These are phyloP conservation scores for Acronicta aceris DNA, from an alignment of 2,888 invertebrate species.

Conservation along the genomic window DNA sequence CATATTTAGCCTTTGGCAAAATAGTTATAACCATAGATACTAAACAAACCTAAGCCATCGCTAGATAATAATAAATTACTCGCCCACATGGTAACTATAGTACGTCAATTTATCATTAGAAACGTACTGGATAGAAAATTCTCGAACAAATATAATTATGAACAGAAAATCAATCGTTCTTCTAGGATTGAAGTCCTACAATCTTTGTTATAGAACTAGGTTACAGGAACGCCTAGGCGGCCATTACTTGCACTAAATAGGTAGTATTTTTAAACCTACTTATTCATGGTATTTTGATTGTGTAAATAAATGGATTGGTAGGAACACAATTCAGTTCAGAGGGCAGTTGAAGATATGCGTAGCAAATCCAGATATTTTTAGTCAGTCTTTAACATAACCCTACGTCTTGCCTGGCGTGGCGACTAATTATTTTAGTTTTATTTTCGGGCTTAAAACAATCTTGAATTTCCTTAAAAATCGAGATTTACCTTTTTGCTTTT, in stretches of 20 bases:
- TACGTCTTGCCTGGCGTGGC: too few relatives aligned
- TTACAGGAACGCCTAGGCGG: constrained; percentile 17
- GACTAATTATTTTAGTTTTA: too few relatives aligned
- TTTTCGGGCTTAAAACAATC: too few relatives aligned
- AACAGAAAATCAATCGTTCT: constrained; percentile 33
- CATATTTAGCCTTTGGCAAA: too few relatives aligned
- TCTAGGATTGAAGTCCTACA: constrained; percentile 24
- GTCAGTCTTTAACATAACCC: too few relatives aligned
- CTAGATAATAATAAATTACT: neutral
- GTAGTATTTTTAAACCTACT: constrained; percentile 33
- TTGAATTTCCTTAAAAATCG: too few relatives aligned
- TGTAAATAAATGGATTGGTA: constrained; percentile 5
- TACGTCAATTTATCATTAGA: neutral
- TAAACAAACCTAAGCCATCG: too few relatives aligned
- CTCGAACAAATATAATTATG: constrained; percentile 5
- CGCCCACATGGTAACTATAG: neutral
- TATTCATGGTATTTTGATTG: constrained; percentile 1
- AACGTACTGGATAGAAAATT: neutral
- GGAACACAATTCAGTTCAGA: too few relatives aligned
- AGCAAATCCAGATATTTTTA: too few relatives aligned
- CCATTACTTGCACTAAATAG: constrained; percentile 15
- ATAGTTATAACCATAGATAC: too few relatives aligned
- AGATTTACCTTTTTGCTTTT: too few relatives aligned
- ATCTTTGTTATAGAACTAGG: constrained; percentile 30
- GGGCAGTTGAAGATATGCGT: too few relatives aligned